These are phyloP conservation scores for Ichneumoninae sp. DNA, from an alignment of 2,888 invertebrate species.

Conservation along the genomic window DNA sequence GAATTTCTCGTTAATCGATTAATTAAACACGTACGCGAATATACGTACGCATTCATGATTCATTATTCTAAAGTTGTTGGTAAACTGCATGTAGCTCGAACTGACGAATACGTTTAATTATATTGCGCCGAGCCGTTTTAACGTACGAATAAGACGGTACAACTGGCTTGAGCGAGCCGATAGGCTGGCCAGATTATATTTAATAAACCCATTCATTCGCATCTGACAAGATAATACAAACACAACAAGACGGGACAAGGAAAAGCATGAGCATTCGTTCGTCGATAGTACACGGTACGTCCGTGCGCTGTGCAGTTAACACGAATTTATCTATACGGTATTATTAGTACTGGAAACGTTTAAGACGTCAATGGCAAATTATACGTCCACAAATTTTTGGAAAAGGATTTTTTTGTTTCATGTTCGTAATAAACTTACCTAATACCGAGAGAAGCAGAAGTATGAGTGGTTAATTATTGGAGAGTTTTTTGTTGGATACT, in stretches of 20 bases:
- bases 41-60: not conserved
- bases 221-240: constrained; percentile 42
- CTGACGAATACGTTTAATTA: not conserved
- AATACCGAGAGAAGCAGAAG: constrained; percentile 57
- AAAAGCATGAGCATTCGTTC: constrained; percentile 32
- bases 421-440: constrained; percentile 56
- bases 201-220: not conserved
- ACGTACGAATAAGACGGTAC: not conserved
- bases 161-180: not conserved
- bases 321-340: constrained; percentile 44
- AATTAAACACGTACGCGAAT: not conserved
- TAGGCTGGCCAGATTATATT: not conserved
- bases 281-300: constrained; percentile 20
- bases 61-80: not conserved
- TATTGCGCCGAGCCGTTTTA: not conserved
- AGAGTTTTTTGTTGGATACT: constrained; percentile 41
- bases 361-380: constrained; percentile 24
- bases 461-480: constrained; percentile 45
- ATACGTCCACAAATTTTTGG: constrained; percentile 28
- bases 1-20: not conserved
- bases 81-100: not conserved
- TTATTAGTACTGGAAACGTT: constrained; percentile 42
- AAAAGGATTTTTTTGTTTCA: not conserved
- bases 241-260: constrained; percentile 29
- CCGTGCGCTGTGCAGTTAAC: constrained; percentile 45